Evolutionary conservation across 2,888 invertebrate species (phyloP).

Genomic region (Brachycybe producta): DNA sequence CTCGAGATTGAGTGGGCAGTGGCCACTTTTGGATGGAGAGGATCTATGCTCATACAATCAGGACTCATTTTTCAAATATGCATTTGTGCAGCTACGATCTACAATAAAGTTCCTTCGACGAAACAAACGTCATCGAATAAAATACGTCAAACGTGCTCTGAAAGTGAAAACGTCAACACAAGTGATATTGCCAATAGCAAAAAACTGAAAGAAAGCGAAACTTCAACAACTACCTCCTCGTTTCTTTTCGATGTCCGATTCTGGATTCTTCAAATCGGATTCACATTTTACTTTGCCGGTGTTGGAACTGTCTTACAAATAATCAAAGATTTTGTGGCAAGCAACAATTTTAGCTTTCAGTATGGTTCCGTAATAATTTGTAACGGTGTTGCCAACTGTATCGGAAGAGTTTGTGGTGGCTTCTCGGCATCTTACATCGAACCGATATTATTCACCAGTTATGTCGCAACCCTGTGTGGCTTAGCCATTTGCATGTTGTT

Average conservation of each 20-base stretch:
- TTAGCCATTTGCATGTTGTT: not conserved
- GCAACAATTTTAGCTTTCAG: not conserved
- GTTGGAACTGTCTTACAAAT: not conserved
- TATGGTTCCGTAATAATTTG: not conserved
- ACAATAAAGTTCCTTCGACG: no score
- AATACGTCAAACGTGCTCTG: no score
- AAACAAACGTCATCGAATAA: no score
- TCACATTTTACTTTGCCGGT: not conserved
- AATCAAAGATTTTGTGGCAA: not conserved
- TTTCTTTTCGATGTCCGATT: not conserved
- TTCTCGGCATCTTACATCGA: not conserved
- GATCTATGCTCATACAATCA: constrained; percentile 3
- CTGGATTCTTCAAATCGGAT: not conserved
- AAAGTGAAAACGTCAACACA: no score
- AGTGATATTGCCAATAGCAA: no score
- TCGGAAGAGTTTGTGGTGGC: not conserved
- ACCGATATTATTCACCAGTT: not conserved
- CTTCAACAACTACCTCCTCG: no score
- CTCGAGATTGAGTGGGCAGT: not conserved
- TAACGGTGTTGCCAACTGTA: not conserved
- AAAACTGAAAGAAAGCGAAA: no score
- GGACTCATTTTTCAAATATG: not conserved
- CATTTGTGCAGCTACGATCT: not conserved
- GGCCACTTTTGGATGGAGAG: not conserved
- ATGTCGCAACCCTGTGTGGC: no score